Conservation (phyloP, 1,140 invertebrate genomes). For the Palaemon carinicauda region DNA sequence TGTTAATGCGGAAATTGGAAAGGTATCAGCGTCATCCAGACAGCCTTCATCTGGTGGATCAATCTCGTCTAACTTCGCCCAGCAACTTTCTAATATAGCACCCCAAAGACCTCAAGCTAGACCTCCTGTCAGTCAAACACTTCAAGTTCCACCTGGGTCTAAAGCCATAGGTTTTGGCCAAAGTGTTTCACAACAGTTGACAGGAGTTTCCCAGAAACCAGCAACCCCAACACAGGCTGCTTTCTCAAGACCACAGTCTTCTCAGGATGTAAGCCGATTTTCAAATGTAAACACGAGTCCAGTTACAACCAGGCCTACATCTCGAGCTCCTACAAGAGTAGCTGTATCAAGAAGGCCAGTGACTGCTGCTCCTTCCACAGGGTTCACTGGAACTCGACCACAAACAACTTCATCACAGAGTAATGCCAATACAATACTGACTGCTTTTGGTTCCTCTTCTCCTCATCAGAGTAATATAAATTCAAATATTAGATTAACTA, state of each 20-base stretch:
- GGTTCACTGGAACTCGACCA: background rate
- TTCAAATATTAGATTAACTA: background rate
- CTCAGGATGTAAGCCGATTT: background rate
- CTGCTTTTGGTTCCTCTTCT: slow-evolving; percentile 5
- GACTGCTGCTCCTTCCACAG: background rate
- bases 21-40: background rate
- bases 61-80: background rate
- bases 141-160: no score
- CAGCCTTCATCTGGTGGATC: background rate
- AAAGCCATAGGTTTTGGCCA: no score
- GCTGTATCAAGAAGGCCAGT: slow-evolving; percentile 17
- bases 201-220: no score
- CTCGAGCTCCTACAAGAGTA: background rate
- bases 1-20: slow-evolving; percentile 32
- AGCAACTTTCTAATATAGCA: background rate
- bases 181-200: no score
- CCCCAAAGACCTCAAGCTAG: no score
- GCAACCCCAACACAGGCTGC: no score
- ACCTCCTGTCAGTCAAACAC: no score
- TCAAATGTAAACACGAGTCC: background rate
- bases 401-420: background rate
- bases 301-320: background rate
- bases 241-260: background rate
- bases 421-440: slow-evolving; percentile 9
- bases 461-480: background rate